Evolutionary conservation across 2,797 vertebrate genomes (phyloP), one percentile per base, ranked within the genome.

Genomic region (Syngnathus rostellatus): DNA sequence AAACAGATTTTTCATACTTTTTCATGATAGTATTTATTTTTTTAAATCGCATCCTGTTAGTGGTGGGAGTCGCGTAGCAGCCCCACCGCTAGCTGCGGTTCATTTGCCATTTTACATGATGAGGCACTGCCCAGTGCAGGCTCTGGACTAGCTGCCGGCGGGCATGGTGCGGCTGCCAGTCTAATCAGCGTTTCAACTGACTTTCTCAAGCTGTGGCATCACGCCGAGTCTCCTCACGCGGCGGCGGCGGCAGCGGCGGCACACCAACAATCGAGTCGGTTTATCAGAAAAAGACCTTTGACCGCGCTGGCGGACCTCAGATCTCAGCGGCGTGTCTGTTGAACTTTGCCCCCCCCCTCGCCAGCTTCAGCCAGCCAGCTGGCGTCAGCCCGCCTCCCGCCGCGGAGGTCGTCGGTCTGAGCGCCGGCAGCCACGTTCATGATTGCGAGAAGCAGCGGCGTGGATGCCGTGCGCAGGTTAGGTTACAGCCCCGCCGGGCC

Each of bases 51-150:
- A 31, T 31, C 31, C 2, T 31, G 31, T 31, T 31, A 31, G 31
- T 31, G 31, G 31, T 31, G 31, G 31, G 31, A 31, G 31, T 31
- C 31, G 4, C 31, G 31, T 31, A 31, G 48, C 48, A 3, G 43
- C 11, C 43, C 48, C 17, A 8, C 8, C n/a, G 8, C 3, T 21
- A 8, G 6, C 21, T 53, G n/a, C 0, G 50, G 3, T 50, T 8
- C 50, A 11, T 11, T 53, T 10, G 50, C 83, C 76, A 83, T 83
- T 89, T 85, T 86, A 86, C 86, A 83, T 81, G 79, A 76, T 75
- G 72, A 57, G 70, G 73, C 71, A 41, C 79, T 51, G 79, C 82
- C 78, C 78, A 79, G 83, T 79, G 81, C 80, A 81, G 77, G 80
- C 80, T 81, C 77, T 77, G 68, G 68, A 84, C 80, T 74, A 86